Conservation (phyloP, 2,888 invertebrate species). For the Lycophotia porphyrea region DNA sequence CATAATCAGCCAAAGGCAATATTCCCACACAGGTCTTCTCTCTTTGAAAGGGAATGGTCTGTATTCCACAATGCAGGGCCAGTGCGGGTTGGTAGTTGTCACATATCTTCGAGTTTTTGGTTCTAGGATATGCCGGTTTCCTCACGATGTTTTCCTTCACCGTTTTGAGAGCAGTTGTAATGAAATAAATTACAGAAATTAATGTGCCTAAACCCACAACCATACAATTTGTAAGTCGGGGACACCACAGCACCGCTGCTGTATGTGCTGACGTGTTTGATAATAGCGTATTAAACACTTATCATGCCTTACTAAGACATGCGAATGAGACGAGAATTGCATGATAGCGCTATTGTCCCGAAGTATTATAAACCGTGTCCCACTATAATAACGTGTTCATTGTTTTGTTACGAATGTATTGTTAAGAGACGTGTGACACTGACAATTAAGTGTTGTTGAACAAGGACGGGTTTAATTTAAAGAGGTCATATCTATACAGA, state of each 20-base stretch:
- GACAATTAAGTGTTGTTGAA: conserved; percentile 24
- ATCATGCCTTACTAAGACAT: conserved; percentile 15
- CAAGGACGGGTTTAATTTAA: conserved; percentile 15
- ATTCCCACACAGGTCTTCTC: background rate
- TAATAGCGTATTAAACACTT: conserved; percentile 10
- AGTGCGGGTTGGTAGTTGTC: background rate
- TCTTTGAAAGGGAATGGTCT: background rate
- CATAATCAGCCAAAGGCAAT: background rate
- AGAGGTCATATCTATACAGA: conserved; percentile 30
- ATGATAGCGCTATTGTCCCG: conserved; percentile 46
- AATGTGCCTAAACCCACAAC: background rate
- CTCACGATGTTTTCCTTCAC: background rate
- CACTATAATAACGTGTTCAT: conserved; percentile 36
- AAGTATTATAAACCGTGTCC: conserved; percentile 16
- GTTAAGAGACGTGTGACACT: conserved; percentile 15
- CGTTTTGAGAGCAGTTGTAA: background rate
- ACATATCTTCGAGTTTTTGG: background rate
- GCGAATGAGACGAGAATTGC: conserved; percentile 26
- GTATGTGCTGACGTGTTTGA: conserved; percentile 1
- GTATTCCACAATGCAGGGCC: background rate
- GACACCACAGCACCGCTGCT: no score
- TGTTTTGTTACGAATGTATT: conserved; percentile 39
- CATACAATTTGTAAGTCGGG: background rate
- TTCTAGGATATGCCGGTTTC: background rate
- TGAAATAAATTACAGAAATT: background rate